Evolutionary conservation across 2,797 vertebrate species (phyloP), one percentile per base, ranked within the genome.

Genomic region (Gila robusta): DNA sequence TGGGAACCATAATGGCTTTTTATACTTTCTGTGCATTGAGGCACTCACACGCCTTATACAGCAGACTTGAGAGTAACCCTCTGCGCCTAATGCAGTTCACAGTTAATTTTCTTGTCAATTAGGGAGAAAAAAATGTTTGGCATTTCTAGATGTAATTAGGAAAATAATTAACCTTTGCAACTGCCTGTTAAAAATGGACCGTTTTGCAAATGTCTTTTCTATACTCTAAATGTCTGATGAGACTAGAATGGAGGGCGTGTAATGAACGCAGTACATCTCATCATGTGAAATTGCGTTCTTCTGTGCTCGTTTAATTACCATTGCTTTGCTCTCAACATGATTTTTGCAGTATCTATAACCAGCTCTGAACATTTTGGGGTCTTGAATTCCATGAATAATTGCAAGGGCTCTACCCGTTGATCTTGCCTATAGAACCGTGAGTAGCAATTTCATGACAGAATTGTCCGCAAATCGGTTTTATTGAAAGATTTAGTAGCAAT

Each of bases 81-180:
- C 87, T 56, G 81, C 44, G 86, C 87, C 93, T 66, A 91, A 93
- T 94, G 90, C 86, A 93, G 91, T 93, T 92, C 86, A 85, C 90
- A 90, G 89, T 91, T 93, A 91, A 94, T 94, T 88, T 89, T 93
- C 88, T 90, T 91, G 92, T 91, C 93, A 94, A 93, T 94, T 95
- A 93, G 85, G 71, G 87, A 70, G 88, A 74, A 88, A 93, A 94
- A 93, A 94, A 94, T 94, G 93, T 94, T 94, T 95, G 94, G 94
- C 90, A 85, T 94, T 93, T 93, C 82, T 82, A 91, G 89, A 87
- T 87, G 88, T 94, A 93, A 94, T 94, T 94, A 92, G 92, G 83
- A 90, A 92, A 95, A 93, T 93, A 91, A 91, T 95, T 93, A 94
- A 94, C 93, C 92, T 93, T 87, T 78, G 69, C 87, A 87, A 83